A percentile compares a stretch with the other conserved stretches of the same genome.
Evolutionary conservation across 2,113 vertebrate species (phyloP).

Genomic region (Poecile atricapillus): DNA sequence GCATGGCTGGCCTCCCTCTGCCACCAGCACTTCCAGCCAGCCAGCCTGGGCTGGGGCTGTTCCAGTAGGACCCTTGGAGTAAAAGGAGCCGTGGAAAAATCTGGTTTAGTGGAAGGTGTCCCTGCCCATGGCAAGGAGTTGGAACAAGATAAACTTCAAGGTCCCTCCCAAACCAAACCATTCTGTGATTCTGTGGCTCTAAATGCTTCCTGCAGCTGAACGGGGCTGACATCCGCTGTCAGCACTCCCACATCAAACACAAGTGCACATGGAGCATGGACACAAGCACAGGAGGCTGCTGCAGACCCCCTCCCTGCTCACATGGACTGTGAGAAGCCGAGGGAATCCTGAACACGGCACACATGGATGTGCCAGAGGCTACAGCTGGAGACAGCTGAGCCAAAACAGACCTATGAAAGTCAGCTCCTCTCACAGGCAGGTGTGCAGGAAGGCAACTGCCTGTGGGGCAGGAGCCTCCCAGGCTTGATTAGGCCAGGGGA

Average conservation of each 20-base stretch:
- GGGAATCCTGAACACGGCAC: accelerated
- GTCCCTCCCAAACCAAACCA: neutral
- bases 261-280: accelerated
- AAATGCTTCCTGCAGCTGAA: neutral
- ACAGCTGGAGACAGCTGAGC: too few species aligned
- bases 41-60: accelerated
- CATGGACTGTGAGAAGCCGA: accelerated
- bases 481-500: neutral
- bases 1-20: neutral
- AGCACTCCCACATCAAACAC: neutral
- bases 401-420: neutral
- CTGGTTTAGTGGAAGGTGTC: neutral
- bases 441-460: neutral
- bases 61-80: neutral
- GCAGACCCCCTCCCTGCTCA: neutral
- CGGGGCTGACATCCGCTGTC: neutral
- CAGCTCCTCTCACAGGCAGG: neutral
- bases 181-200: neutral
- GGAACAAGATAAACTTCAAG: neutral
- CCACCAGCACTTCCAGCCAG: neutral
- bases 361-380: neutral
- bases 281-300: neutral
- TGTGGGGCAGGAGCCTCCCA: accelerated
- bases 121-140: neutral
- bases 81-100: neutral